Conservation (phyloP, 2,888 invertebrate genomes). For the Frankliniella fusca region DNA sequence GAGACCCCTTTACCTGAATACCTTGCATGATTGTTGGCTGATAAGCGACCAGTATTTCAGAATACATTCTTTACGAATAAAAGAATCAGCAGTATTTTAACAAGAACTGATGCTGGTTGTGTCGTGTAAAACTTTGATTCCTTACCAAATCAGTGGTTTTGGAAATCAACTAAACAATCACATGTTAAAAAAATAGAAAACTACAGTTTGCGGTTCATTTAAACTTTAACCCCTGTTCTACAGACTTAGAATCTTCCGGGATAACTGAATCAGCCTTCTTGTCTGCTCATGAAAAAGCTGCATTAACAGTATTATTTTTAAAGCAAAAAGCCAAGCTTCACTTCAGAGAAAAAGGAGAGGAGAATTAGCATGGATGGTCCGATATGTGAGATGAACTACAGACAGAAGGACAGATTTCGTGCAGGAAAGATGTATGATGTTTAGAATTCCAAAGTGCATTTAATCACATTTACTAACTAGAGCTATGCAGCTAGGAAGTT, state of each 20-base stretch:
- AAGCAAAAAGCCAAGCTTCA: conserved; percentile 16
- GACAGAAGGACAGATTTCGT: conserved; percentile 24
- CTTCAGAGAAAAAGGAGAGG: not conserved
- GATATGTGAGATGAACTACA: conserved; percentile 25
- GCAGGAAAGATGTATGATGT: conserved; percentile 14
- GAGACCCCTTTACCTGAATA: not conserved
- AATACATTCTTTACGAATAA: not conserved
- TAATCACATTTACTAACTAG: conserved; percentile 8
- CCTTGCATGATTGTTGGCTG: not conserved
- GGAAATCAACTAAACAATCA: not conserved
- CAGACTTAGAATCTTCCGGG: not conserved
- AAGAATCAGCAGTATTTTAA: no score
- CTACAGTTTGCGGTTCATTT: conserved; percentile 10
- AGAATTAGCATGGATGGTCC: conserved; percentile 11
- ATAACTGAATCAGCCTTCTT: conserved; percentile 26
- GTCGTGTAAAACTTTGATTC: not conserved
- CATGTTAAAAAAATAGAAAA: conserved; percentile 20
- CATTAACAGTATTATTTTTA: not conserved
- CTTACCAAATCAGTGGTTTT: not conserved
- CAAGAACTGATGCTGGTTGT: not conserved
- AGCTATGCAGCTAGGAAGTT: conserved; percentile 15
- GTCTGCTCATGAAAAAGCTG: conserved; percentile 13
- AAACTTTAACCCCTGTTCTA: not conserved
- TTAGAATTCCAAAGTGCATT: conserved; percentile 5
- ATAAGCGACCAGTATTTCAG: not conserved